Evolutionary conservation across 2,797 vertebrate genomes (phyloP).

Genomic region (Rhodeus uyekii): DNA sequence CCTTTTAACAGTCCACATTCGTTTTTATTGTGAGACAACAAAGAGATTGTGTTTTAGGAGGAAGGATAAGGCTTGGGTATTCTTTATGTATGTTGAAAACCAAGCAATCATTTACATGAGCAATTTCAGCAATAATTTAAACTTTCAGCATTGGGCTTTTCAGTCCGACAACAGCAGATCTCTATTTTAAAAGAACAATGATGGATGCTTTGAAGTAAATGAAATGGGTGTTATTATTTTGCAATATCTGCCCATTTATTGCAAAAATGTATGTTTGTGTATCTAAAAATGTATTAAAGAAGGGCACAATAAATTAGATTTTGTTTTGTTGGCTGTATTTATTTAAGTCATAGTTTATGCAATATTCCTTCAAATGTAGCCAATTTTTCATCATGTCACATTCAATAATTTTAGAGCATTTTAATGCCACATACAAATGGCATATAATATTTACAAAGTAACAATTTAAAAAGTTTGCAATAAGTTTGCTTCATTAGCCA

Average conservation of each 20-base stretch:
- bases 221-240: background rate
- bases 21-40: conserved; percentile 49
- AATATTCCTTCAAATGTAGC: background rate
- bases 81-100: conserved; percentile 14
- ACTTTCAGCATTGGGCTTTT: background rate
- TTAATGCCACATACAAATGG: no score
- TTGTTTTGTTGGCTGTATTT: background rate
- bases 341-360: background rate
- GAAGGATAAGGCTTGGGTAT: conserved; percentile 4
- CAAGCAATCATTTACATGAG: conserved; percentile 9
- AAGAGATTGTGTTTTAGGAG: conserved; percentile 13
- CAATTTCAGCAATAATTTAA: conserved; percentile 29
- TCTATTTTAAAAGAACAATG: background rate
- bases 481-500: no score
- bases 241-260: background rate
- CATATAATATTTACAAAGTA: no score
- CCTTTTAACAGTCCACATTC: conserved; percentile 38
- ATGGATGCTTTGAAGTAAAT: background rate
- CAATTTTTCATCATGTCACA: no score
- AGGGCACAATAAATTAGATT: background rate
- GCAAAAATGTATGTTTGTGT: background rate
- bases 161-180: background rate
- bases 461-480: no score
- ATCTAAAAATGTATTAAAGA: background rate
- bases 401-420: no score